Base-by-base conservation (phyloP, 2,113 vertebrate species). In the Crypturellus undulatus region DNA sequence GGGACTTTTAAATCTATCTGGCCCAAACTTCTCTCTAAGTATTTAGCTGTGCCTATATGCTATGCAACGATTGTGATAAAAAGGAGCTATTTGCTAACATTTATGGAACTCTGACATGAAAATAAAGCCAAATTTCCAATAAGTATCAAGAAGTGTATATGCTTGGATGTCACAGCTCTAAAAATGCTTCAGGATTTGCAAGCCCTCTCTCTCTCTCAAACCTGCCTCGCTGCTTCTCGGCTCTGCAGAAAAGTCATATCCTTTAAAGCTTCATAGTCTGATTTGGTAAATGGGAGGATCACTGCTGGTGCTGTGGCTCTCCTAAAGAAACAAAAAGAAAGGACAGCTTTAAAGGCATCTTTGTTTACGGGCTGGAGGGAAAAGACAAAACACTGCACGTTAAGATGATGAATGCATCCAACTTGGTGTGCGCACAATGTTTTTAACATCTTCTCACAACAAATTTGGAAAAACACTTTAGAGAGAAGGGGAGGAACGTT, bases 321-420 rank as follows among this genome's bases (percentile, higher is more conserved):
- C 67, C 75, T 64, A 28, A 42, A 89, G 79, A 51, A 30, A n/a
- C 9, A 25, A 36, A 60, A 59, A 75, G 60, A 75, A 16, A 79
- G 36, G 64, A 52, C 3, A 10, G 43, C 49, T 80, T 72, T 81
- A 30, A 89, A 95, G 75, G 65, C 73, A 87, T 81, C 75, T 64
- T 82, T 81, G 49, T 92, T 84, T 87, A 63, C 63, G 45, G 67
- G 62, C n/a, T 71, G 32, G 12, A 10, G 34, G 9, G 25, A 69
- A 81, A 85, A 87, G 30, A 30, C 49, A 87, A 84, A 91, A 49
- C n/a, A 24, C 59, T 36, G 45, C 15, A 59, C 8, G 10, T 11
- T 6, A 49, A 84, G 36, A 84, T 40, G 70, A 87, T 11, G 36
- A 28, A 56, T n/a, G 40, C 4, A 52, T n/a, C 36, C 62, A 45